Evolutionary conservation across 2,113 vertebrate species (phyloP).

Genomic region (Rhinogobius similis): DNA sequence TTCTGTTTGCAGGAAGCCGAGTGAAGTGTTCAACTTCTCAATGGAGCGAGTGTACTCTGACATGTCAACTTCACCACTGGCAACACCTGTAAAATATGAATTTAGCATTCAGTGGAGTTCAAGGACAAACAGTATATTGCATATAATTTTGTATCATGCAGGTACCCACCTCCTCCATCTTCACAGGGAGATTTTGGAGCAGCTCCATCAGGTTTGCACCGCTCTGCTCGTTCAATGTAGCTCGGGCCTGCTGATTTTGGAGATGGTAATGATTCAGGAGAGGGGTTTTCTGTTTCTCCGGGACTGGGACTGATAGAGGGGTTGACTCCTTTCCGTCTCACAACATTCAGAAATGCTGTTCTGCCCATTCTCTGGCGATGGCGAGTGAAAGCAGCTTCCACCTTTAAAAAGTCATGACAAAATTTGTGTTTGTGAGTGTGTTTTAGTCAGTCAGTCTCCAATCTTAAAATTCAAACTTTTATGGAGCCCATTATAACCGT

Average conservation of each 20-base stretch:
- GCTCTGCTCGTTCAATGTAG: slow-evolving; percentile 59
- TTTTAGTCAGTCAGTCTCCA: not conserved
- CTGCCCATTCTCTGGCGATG: slow-evolving; percentile 96
- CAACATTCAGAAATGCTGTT: slow-evolving; percentile 94
- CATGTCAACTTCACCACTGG: slow-evolving; percentile 82
- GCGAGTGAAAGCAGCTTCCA: slow-evolving; percentile 92
- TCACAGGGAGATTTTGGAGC: slow-evolving; percentile 87
- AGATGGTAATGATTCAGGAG: slow-evolving; percentile 47
- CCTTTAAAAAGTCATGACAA: slow-evolving; percentile 47
- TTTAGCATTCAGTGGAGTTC: not conserved
- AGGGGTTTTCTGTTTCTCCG: slow-evolving; percentile 73
- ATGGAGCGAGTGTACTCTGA: slow-evolving; percentile 93
- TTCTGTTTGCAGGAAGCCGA: slow-evolving; percentile 92
- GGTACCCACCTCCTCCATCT: slow-evolving; percentile 75
- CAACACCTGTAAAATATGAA: slow-evolving; percentile 39
- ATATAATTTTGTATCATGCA: not conserved
- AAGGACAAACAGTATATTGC: not conserved
- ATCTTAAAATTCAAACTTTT: not conserved
- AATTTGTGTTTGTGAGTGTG: not conserved
- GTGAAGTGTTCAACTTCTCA: slow-evolving; percentile 89
- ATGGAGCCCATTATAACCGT: not conserved
- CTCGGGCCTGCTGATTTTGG: slow-evolving; percentile 26
- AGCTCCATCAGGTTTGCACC: slow-evolving; percentile 77
- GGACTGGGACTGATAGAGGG: slow-evolving; percentile 82
- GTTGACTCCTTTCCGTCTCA: slow-evolving; percentile 88